Evolutionary conservation across 2,113 vertebrate species (phyloP).

Genomic region (Reinhardtius hippoglossoides): DNA sequence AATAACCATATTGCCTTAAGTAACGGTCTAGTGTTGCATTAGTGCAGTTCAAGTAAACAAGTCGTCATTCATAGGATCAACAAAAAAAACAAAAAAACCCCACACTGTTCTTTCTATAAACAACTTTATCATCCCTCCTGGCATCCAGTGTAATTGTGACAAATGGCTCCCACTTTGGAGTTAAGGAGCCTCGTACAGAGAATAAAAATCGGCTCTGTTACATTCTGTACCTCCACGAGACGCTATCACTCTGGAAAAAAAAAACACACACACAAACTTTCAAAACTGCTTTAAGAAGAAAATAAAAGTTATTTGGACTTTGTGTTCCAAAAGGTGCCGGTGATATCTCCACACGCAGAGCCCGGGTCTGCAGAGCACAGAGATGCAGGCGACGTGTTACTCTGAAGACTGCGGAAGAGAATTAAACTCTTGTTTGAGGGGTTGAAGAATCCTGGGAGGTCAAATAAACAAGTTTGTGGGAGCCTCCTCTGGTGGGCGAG

Average conservation of each 20-base stretch:
- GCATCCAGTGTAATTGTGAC: slow-evolving; percentile 38
- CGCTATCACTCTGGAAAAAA: not conserved
- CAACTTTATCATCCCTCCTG: slow-evolving; percentile 10
- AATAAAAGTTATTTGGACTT: not conserved
- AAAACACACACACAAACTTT: not conserved
- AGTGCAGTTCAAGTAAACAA: not conserved
- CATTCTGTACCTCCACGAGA: not conserved
- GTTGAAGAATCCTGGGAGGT: too few relatives aligned
- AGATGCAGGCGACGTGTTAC: too few relatives aligned
- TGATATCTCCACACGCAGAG: too few relatives aligned
- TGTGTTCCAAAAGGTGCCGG: too few relatives aligned
- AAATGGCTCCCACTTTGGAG: slow-evolving; percentile 24
- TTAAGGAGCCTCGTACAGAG: slow-evolving; percentile 23
- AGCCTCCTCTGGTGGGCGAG: too few relatives aligned
- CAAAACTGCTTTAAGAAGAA: not conserved
- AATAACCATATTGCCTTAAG: not conserved
- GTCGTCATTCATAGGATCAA: slow-evolving; percentile 6
- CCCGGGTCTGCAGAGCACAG: too few relatives aligned
- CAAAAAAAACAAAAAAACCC: not conserved
- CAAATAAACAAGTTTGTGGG: too few relatives aligned
- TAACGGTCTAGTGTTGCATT: not conserved
- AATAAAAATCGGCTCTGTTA: slow-evolving; percentile 3
- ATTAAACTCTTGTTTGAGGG: too few relatives aligned
- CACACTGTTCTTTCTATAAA: slow-evolving; percentile 13
- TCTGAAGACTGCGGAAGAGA: too few relatives aligned